Percentiles rank a stretch among this genome's conserved stretches.
phyloP scores from a whole-genome alignment of 2,797 vertebrate genomes.

The Rhodeus uyekii region DNA sequence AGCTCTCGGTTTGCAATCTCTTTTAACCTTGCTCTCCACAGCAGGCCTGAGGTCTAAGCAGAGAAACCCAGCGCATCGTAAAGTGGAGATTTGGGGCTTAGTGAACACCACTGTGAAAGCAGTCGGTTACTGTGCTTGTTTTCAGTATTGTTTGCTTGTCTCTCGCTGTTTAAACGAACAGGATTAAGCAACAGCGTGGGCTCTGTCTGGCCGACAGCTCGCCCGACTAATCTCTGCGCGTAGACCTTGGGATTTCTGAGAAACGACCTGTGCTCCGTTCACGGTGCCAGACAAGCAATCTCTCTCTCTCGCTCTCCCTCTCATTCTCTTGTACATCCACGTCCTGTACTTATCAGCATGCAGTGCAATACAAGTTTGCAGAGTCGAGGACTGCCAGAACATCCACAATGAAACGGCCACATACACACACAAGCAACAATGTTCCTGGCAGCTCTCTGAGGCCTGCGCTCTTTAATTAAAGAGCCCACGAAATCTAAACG shows the following conservation, averaged over 20 bases:
- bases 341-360: constrained; percentile 31
- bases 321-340: neutral
- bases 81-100: constrained; percentile 33
- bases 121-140: constrained; percentile 24
- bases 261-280: constrained; percentile 17
- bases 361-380: constrained; percentile 2
- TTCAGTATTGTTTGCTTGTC: constrained; percentile 39
- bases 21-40: neutral
- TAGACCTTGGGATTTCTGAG: constrained; percentile 35
- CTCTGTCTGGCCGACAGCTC: constrained; percentile 28
- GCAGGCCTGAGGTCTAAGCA: constrained; percentile 5
- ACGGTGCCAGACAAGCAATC: neutral
- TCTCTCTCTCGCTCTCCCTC: neutral
- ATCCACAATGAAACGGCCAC: neutral
- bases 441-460: neutral
- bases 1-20: neutral
- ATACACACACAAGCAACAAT: neutral
- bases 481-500: constrained; percentile 10
- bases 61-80: constrained; percentile 32
- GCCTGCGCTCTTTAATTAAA: constrained; percentile 59
- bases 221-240: constrained; percentile 9
- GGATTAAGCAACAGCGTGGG: constrained; percentile 38
- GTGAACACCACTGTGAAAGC: constrained; percentile 30
- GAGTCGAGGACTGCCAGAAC: constrained; percentile 20
- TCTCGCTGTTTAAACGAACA: constrained; percentile 29